Conservation (phyloP, 23 tunicate genomes). For the Clavelina lepadiformis region DNA sequence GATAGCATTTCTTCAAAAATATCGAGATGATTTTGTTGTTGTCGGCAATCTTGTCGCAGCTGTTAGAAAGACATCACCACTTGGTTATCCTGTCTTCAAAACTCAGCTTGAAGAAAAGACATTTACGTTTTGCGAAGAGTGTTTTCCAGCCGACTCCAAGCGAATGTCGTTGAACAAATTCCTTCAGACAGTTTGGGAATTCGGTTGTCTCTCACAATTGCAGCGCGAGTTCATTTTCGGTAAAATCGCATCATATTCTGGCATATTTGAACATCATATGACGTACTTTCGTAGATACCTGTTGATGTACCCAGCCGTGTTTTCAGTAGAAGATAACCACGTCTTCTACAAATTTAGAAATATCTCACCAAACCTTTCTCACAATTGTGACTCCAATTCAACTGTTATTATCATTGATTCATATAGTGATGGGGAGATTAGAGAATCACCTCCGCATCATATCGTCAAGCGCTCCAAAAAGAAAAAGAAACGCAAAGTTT, state of each 20-base stretch:
- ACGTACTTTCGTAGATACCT: constrained; percentile 16
- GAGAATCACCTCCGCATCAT: no score
- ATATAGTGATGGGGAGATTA: no score
- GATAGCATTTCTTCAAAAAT: background rate
- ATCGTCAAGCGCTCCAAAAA: no score
- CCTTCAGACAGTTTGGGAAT: constrained; percentile 1
- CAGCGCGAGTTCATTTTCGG: constrained; percentile 28
- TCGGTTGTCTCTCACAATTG: background rate
- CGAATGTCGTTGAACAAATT: background rate
- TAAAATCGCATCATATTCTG: background rate
- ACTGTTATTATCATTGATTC: no score
- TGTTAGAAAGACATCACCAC: background rate
- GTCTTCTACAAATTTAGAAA: no score
- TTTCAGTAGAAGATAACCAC: background rate
- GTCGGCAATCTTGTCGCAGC: constrained; percentile 13
- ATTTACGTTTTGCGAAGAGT: background rate
- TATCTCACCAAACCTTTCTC: no score
- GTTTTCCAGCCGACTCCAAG: background rate
- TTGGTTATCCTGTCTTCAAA: background rate
- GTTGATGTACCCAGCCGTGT: constrained; percentile 22
- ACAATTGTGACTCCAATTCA: no score
- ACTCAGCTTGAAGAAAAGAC: constrained; percentile 2
- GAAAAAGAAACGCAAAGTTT: no score
- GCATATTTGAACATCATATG: background rate
- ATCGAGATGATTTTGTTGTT: constrained; percentile 15